These are phyloP conservation scores for Oreochromis aureus DNA, from an alignment of 2,113 vertebrate species.

Conservation along the genomic window DNA sequence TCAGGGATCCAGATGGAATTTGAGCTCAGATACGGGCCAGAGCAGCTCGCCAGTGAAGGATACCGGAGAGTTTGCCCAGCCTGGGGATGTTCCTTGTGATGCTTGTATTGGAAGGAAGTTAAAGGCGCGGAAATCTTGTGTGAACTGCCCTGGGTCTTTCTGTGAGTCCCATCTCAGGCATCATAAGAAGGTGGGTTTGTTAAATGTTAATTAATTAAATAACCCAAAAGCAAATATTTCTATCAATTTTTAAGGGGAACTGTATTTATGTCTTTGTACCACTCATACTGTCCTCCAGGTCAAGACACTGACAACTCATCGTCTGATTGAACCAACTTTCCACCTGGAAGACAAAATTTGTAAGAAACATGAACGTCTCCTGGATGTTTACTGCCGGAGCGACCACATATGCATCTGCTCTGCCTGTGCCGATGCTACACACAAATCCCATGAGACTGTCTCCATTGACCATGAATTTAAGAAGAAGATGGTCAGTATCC, in stretches of 20 bases:
- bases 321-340: slow-evolving; percentile 72
- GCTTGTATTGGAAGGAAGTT: slow-evolving; percentile 77
- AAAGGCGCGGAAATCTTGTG: slow-evolving; percentile 73
- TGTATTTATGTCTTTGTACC: background rate
- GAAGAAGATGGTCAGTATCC: slow-evolving; percentile 73
- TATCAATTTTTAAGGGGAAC: background rate
- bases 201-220: background rate
- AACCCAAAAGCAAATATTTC: background rate
- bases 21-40: background rate
- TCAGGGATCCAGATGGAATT: background rate
- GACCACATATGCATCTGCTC: slow-evolving; percentile 80
- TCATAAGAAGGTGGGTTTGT: slow-evolving; percentile 65
- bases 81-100: slow-evolving; percentile 74
- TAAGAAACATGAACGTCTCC: slow-evolving; percentile 72
- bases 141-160: slow-evolving; percentile 74
- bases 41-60: background rate
- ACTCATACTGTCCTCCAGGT: slow-evolving; percentile 14
- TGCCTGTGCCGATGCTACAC: slow-evolving; percentile 68
- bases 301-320: slow-evolving; percentile 64
- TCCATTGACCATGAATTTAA: slow-evolving; percentile 74
- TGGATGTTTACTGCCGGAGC: slow-evolving; percentile 81
- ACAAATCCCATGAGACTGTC: slow-evolving; percentile 73
- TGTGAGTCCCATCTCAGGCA: slow-evolving; percentile 74
- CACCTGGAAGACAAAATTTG: slow-evolving; percentile 77
- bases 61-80: slow-evolving; percentile 50